Base-by-base conservation (phyloP, 2,113 vertebrate species). In the Turdus rufiventris region DNA sequence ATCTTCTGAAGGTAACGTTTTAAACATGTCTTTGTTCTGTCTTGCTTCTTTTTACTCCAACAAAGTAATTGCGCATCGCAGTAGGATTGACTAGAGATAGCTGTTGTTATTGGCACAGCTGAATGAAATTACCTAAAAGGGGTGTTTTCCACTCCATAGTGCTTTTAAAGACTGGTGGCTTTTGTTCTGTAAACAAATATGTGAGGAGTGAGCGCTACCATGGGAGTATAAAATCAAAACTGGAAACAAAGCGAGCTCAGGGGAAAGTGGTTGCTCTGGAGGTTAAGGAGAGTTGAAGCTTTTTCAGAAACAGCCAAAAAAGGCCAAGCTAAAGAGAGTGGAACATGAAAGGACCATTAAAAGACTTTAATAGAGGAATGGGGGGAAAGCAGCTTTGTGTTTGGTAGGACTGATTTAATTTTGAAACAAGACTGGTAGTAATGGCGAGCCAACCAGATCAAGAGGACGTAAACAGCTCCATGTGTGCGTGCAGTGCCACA, bases 131-230 rank as follows among this genome's bases (percentile, higher is more conserved):
- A 96, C 91, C 90, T 97, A 96, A 96, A 94, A 96, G 89, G 94
- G 60, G 93, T 95, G 94, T 97, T 96, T 96, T 96, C 85, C 80
- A 62, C 90, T 93, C 72, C 25, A 6, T 10, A 86, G 63, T 84
- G 88, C 91, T 92, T 94, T 93, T 94, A 94, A 96, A 92, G 83
- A 92, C 80, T 91, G 79, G 88, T 90, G 88, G 63, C 48, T 96
- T 96, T 97, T 96, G 93, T 96, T 96, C 91, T 96, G 87, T 96
- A 96, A 97, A 95, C 91, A 96, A 95, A 88, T 95, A 85, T 33
- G 79, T 74, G 93, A 93, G 89, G 79, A 94, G 67, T 23, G 82
- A 96, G 57, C 0, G 2, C 89, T 92, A 67, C 90, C 85, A 94
- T 77, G 94, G 91, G 90, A 96, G 89, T 84, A 54, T 63, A 93